Evolutionary conservation across 2,113 vertebrate genomes (phyloP).

Genomic region (Myrmecobius fasciatus): DNA sequence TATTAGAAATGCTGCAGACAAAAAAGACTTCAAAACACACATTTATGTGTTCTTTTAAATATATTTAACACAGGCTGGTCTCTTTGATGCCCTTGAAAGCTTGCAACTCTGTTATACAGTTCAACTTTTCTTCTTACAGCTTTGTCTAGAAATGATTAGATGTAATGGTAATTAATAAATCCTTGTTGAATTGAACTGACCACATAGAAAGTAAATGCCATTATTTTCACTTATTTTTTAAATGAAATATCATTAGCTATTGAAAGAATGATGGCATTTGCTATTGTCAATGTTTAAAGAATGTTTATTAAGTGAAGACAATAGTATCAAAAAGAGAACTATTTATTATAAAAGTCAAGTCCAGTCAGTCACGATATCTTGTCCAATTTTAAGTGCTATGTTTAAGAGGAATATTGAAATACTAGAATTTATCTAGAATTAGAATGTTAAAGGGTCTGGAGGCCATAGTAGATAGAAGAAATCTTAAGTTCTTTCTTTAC

Average conservation of each 20-base stretch:
- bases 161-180: conserved; percentile 55
- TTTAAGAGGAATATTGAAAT: neutral
- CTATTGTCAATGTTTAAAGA: neutral
- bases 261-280: neutral
- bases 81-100: neutral
- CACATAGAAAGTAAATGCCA: neutral
- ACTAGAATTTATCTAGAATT: neutral
- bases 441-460: neutral
- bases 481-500: neutral
- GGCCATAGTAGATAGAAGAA: neutral
- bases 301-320: neutral
- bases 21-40: neutral
- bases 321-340: neutral
- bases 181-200: conserved; percentile 7
- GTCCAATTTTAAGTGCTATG: neutral
- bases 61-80: neutral
- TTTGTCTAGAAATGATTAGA: neutral
- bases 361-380: neutral
- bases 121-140: neutral
- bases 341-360: neutral
- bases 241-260: neutral
- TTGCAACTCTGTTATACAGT: neutral
- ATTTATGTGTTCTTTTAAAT: neutral
- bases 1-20: neutral
- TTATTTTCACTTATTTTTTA: neutral